These are phyloP conservation scores for Acanthococcus lagerstroemiae DNA, from an alignment of 2,888 invertebrate genomes.

Conservation along the genomic window DNA sequence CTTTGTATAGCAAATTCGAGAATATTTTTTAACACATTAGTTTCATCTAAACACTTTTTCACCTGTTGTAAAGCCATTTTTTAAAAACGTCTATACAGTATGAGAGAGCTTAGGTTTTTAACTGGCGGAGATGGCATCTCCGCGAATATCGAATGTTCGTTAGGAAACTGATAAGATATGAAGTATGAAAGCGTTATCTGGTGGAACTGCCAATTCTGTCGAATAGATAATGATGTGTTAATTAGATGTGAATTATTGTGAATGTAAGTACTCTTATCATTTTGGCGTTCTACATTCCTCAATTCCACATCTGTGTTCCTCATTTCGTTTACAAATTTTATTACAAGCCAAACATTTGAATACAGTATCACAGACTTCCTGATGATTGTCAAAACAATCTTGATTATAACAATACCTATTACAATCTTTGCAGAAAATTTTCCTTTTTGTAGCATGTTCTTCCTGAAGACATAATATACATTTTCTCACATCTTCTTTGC, in stretches of 20 bases:
- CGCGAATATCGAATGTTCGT: constrained; percentile 5
- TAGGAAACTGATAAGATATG: constrained; percentile 14
- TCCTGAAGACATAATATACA: no score
- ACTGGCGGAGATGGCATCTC: constrained; percentile 10
- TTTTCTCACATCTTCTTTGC: no score
- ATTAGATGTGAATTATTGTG: neutral
- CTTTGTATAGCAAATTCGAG: neutral
- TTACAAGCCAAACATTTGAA: no score
- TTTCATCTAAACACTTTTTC: constrained; percentile 10
- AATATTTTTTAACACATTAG: constrained; percentile 14
- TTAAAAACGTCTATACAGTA: neutral
- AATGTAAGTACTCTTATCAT: constrained; percentile 3
- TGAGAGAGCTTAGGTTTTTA: neutral
- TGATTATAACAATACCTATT: no score
- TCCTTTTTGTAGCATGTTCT: no score
- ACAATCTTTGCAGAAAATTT: no score
- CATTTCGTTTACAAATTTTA: no score
- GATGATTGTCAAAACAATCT: no score
- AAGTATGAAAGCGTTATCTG: neutral
- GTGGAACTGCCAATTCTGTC: neutral
- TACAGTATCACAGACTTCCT: no score
- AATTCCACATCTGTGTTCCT: no score
- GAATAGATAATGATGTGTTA: constrained; percentile 9
- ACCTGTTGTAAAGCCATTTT: constrained; percentile 11
- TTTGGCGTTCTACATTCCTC: no score